Conservation (phyloP, 2,888 invertebrate genomes). For the Panzeria rudis region DNA sequence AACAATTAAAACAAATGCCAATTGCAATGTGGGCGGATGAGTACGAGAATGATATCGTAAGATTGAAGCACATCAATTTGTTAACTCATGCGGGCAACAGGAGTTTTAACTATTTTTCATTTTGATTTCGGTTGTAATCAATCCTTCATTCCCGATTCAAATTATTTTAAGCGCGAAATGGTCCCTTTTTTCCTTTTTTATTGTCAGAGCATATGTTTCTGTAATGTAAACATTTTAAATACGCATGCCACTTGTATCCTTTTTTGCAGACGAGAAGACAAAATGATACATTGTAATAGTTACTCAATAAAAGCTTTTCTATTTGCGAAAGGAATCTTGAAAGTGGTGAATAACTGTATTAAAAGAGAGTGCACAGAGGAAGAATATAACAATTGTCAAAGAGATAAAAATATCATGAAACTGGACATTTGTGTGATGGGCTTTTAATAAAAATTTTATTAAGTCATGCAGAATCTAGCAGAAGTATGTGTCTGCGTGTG, state of each 20-base stretch:
- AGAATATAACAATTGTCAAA: too few species aligned
- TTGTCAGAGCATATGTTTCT: conserved; percentile 26
- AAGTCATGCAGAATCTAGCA: background rate
- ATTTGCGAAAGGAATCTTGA: background rate
- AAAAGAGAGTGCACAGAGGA: background rate
- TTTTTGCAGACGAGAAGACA: conserved; percentile 30
- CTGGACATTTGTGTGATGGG: background rate
- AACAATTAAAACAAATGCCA: background rate
- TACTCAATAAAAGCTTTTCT: conserved; percentile 54
- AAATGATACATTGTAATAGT: conserved; percentile 34
- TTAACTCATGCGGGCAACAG: background rate
- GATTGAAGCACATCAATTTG: background rate
- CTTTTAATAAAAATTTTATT: background rate
- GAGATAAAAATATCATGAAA: background rate
- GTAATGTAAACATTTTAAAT: conserved; percentile 63
- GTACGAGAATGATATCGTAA: background rate
- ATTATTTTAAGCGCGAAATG: conserved; percentile 59
- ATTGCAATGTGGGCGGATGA: background rate
- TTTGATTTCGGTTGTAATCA: background rate
- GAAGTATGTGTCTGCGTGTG: background rate
- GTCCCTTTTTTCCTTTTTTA: conserved; percentile 5
- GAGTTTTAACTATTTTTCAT: background rate
- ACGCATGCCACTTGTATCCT: conserved; percentile 46
- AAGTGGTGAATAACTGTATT: conserved; percentile 53
- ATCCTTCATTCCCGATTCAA: conserved; percentile 16